Evolutionary conservation across 1,140 invertebrate species (phyloP).

Genomic region (Panulirus ornatus): DNA sequence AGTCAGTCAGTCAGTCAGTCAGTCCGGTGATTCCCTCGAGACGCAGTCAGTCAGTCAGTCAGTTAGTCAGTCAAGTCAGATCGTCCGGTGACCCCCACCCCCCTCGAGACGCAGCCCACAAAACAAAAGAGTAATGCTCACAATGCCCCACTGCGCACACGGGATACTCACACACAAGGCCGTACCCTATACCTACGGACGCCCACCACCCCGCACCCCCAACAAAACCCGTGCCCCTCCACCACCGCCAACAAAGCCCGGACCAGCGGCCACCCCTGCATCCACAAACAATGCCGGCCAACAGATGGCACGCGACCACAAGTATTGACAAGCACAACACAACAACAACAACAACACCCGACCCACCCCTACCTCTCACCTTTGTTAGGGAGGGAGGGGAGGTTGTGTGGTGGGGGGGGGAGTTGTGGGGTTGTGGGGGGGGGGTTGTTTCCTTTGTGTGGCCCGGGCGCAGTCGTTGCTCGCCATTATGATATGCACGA

Average conservation of each 20-base stretch:
- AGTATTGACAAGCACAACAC: conserved; percentile 14
- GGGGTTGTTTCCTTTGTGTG: background rate
- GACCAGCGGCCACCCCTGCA: background rate
- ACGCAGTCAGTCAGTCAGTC: background rate
- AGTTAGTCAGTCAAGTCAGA: too few species aligned
- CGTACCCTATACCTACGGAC: background rate
- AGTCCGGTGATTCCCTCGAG: background rate
- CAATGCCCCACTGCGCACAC: background rate
- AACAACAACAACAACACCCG: too few species aligned
- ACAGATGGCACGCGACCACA: background rate
- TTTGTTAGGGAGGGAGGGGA: too few species aligned
- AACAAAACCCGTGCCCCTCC: background rate
- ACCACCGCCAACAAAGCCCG: background rate
- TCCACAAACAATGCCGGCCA: background rate
- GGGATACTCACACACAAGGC: background rate
- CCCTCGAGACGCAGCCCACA: background rate
- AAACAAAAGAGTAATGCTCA: background rate
- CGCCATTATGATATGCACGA: background rate
- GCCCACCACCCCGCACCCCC: background rate
- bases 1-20: too few species aligned
- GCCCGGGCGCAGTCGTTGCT: background rate
- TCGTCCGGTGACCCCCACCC: background rate
- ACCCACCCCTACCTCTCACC: background rate
- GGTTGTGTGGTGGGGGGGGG: too few species aligned
- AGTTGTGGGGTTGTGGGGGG: too few species aligned